Conservation (phyloP, 2,797 vertebrate genomes). For the Lates japonicus region DNA sequence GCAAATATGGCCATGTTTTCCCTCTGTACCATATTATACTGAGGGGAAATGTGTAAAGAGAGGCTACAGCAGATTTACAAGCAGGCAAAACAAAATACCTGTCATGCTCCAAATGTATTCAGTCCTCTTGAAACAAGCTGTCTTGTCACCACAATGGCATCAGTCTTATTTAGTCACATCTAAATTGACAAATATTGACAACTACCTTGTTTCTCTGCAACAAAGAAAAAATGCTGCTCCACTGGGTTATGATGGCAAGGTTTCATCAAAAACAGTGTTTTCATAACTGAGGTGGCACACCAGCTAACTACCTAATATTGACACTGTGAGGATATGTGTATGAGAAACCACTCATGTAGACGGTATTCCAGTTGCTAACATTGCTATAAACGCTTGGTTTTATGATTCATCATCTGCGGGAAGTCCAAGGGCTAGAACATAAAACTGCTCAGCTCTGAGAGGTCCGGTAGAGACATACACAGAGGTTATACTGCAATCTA, state of each 20-base stretch:
- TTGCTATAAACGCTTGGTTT: constrained; percentile 82
- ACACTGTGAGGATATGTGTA: constrained; percentile 74
- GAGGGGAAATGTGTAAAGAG: constrained; percentile 22
- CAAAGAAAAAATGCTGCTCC: constrained; percentile 18
- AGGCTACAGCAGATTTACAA: constrained; percentile 26
- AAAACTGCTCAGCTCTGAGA: constrained; percentile 79
- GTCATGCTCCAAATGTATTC: constrained; percentile 26
- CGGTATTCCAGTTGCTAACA: constrained; percentile 73
- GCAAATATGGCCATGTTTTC: constrained; percentile 41
- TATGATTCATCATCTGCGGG: constrained; percentile 80
- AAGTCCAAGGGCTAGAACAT: constrained; percentile 83
- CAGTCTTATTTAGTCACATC: constrained; percentile 17
- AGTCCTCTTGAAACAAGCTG: constrained; percentile 20
- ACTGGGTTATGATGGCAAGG: constrained; percentile 4
- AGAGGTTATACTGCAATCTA: constrained; percentile 71
- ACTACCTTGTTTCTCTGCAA: constrained; percentile 17
- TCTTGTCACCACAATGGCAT: constrained; percentile 25
- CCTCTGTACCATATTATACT: constrained; percentile 35
- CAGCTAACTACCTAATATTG: constrained; percentile 71
- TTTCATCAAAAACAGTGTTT: constrained; percentile 49
- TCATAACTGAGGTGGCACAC: constrained; percentile 33
- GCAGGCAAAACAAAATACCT: constrained; percentile 41
- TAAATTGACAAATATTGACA: constrained; percentile 41
- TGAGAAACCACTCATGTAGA: constrained; percentile 73
- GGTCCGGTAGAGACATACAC: constrained; percentile 59